Base-by-base conservation (phyloP, 1,140 invertebrate genomes). In the Brachystomella parvula region DNA sequence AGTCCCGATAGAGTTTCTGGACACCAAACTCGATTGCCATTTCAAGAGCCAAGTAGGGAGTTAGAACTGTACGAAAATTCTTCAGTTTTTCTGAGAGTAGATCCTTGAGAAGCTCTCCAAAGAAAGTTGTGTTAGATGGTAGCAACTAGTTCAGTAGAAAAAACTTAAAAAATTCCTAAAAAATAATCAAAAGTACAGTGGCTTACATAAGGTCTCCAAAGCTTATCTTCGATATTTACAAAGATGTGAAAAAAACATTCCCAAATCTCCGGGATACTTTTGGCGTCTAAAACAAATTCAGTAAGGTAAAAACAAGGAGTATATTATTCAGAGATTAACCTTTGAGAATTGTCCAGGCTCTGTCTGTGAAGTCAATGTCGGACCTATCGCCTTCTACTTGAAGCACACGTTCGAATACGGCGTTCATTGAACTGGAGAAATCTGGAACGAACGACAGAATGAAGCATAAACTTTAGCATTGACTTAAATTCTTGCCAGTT, bases 171-270 rank as follows among this genome's bases (percentile, higher is more conserved):
- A 62, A 21, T 57, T 70, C 24, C 29, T 9, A 30, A 62, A 56
- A 3, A 47, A 33, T 31, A n/a, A n/a, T 32, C 33, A 56, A n/a
- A 47, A 39, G 28, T 49, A 58, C 32, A 61, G 31, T 61, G 47
- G 28, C 64, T 73, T 67, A 73, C 71, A 32, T 73, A 71, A n/a
- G 71, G 71, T 30, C 71, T 29, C 24, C 70, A 73, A 0, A 39
- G 12, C 32, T 67, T 68, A 0, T 29, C 35, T 29, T 64, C 64
- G 15, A 73, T 60, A 1, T 71, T 56, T 2, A 53, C 15, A 32
- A 70, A 71, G 2, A 70, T 35, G 1, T 63, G 1, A n/a, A 64
- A 6, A 19, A 70, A 47, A 31, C 68, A 68, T 15, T 73, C 71
- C 2, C 29, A 39, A 2, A 70, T 60, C 19, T 70, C 66, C 1